Conservation (phyloP, 2,113 vertebrate genomes). For the Lepus europaeus region DNA sequence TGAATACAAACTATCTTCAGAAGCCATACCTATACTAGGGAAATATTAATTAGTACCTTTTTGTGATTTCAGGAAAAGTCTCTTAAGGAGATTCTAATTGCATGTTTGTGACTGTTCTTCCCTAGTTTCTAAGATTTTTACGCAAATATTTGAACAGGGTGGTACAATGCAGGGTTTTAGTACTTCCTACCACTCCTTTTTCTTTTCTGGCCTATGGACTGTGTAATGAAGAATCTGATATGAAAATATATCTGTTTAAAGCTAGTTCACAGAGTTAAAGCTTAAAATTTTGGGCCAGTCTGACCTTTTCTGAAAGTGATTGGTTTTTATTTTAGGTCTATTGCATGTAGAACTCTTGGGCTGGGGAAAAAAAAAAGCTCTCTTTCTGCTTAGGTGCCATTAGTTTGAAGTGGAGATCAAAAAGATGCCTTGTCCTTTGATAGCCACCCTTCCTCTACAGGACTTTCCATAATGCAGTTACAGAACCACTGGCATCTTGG, state of each 20-base stretch:
- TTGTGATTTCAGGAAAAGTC: background rate
- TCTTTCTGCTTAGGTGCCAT: background rate
- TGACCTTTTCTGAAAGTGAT: conserved; percentile 18
- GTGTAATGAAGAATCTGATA: background rate
- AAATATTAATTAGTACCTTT: background rate
- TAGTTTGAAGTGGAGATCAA: background rate
- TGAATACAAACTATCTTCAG: background rate
- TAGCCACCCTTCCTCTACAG: background rate
- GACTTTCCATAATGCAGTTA: background rate
- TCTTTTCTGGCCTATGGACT: background rate
- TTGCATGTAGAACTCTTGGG: background rate
- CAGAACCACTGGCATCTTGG: background rate
- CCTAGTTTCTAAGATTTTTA: conserved; percentile 30
- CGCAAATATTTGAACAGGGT: background rate
- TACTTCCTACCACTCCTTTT: background rate
- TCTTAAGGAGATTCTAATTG: background rate
- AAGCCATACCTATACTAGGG: background rate
- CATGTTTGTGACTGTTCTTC: background rate
- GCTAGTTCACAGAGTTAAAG: background rate
- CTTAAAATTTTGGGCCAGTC: background rate
- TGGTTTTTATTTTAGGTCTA: conserved; percentile 36
- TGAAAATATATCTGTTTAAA: conserved; percentile 18
- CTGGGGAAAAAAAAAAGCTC: background rate
- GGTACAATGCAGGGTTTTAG: background rate
- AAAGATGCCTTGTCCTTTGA: conserved; percentile 13